phyloP scores from a whole-genome alignment of 2,113 vertebrate genomes.

The Tapirus terrestris region DNA sequence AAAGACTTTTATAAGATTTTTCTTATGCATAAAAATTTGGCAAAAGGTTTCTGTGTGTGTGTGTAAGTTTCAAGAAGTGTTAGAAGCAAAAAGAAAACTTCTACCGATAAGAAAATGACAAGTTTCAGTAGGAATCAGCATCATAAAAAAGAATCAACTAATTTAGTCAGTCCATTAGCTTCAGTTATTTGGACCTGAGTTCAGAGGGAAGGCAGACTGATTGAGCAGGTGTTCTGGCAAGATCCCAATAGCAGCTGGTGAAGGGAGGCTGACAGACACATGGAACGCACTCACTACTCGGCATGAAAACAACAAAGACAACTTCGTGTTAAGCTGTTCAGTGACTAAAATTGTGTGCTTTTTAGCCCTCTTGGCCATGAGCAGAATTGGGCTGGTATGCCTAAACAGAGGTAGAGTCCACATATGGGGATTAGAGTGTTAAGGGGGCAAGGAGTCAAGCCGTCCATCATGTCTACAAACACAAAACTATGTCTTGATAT shows the following conservation, averaged over 20 bases:
- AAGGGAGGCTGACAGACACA: neutral
- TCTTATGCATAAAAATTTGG: slow-evolving; percentile 37
- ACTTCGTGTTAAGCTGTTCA: neutral
- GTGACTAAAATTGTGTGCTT: neutral
- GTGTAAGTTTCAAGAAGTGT: neutral
- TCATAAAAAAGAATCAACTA: neutral
- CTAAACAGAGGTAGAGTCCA: neutral
- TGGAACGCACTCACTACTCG: neutral
- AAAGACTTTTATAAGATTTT: slow-evolving; percentile 58
- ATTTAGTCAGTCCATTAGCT: neutral
- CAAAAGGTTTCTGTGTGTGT: neutral
- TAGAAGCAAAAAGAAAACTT: neutral
- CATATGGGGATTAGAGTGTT: neutral
- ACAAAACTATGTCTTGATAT: neutral
- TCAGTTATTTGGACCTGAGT: neutral
- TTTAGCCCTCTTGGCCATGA: neutral
- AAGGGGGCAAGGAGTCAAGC: neutral
- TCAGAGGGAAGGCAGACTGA: neutral
- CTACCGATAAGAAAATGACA: neutral
- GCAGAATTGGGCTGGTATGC: neutral
- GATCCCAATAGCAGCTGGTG: neutral
- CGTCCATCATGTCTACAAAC: neutral
- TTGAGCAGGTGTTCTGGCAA: neutral
- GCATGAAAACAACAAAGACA: neutral
- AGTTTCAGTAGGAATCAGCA: neutral